Conservation (phyloP, 1,140 invertebrate genomes). For the Riptortus pedestris region DNA sequence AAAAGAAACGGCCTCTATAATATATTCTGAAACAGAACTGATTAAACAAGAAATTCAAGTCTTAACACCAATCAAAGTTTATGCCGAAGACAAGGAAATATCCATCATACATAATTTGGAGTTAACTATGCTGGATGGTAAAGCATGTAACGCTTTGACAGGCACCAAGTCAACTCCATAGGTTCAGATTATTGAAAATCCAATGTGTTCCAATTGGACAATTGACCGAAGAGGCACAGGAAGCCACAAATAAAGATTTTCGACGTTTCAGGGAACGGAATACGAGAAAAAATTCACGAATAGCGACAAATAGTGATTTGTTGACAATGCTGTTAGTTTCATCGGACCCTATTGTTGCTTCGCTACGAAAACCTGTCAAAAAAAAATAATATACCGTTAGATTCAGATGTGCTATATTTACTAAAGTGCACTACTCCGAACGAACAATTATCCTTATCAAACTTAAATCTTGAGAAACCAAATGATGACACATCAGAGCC, state of each 20-base stretch:
- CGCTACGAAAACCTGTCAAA: conserved; percentile 8
- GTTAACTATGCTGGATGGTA: neutral
- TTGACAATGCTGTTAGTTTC: conserved; percentile 6
- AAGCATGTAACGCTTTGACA: too few relatives aligned
- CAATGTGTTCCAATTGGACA: conserved; percentile 32
- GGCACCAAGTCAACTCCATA: too few relatives aligned
- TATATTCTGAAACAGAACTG: too few relatives aligned
- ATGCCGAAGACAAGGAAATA: too few relatives aligned
- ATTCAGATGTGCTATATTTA: too few relatives aligned
- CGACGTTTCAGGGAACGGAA: conserved; percentile 9
- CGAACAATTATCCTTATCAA: neutral
- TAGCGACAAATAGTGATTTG: conserved; percentile 26
- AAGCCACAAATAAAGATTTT: conserved; percentile 16
- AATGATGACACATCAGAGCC: too few relatives aligned
- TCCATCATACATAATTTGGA: neutral
- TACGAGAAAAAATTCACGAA: neutral
- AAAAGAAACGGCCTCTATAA: too few relatives aligned
- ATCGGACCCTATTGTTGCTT: conserved; percentile 12
- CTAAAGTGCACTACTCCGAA: neutral
- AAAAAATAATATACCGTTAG: neutral
- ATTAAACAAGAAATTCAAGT: too few relatives aligned
- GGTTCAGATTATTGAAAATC: conserved; percentile 27
- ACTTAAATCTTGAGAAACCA: too few relatives aligned
- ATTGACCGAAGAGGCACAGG: too few relatives aligned
- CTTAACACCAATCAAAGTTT: too few relatives aligned